A percentile compares a stretch with the other conserved stretches of the same genome.
Evolutionary conservation across 2,113 vertebrate species (phyloP).

Genomic region (Poecilia latipinna): DNA sequence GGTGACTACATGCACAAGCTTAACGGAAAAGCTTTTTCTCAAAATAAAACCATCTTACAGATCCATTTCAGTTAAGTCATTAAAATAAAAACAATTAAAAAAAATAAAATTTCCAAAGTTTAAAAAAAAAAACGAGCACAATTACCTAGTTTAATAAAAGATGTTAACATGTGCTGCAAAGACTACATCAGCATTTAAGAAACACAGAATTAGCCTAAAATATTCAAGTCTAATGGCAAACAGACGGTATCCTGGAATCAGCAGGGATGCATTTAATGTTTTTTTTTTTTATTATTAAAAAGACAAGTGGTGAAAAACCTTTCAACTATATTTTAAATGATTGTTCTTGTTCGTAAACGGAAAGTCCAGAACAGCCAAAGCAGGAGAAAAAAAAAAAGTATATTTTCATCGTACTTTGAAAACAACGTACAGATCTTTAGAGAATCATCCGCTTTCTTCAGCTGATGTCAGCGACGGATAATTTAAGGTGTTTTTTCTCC

Average conservation of each 20-base stretch:
- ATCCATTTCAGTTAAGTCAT: not conserved
- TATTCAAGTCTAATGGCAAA: not conserved
- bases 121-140: not conserved
- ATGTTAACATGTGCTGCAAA: not conserved
- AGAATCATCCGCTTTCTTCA: constrained; percentile 1
- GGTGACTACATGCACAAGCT: not conserved
- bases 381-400: not conserved
- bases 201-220: not conserved
- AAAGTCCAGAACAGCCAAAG: not conserved
- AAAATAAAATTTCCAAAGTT: not conserved
- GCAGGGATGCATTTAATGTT: not conserved
- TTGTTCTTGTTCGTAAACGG: not conserved
- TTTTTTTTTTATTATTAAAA: not conserved
- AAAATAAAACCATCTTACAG: not conserved
- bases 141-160: not conserved
- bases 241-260: not conserved
- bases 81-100: not conserved
- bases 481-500: constrained; percentile 2
- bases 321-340: not conserved
- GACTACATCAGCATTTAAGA: not conserved
- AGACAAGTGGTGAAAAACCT: not conserved
- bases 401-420: not conserved
- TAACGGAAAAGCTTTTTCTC: not conserved
- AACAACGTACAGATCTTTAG: not conserved
- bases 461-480: not conserved